Evolutionary conservation across 2,797 vertebrate species (phyloP), one percentile per base, ranked within the genome.

Genomic region (Pseudocheirus occidentalis): DNA sequence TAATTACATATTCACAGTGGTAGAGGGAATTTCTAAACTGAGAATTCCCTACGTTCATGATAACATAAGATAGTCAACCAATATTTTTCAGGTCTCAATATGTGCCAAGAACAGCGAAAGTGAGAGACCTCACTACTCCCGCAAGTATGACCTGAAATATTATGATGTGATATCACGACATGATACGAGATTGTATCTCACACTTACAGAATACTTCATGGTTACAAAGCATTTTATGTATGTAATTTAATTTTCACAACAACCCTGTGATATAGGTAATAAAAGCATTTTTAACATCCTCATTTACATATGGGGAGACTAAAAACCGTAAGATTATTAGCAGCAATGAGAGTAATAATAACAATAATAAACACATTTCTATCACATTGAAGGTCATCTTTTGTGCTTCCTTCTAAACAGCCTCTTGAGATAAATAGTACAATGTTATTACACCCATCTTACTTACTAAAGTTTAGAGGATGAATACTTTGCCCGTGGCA

Each of bases 401-500:
- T 87, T 87, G 40, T 46, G 11, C n/a, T 21, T 46, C 31, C 73
- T 87, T 87, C 73, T 50, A 46, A 46, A 27, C 40, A 87, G 10
- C 73, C 7, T 4, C 9, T 11, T 50, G 73, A 87, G n/a, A 50
- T 4, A 87, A 87, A 50, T 92, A 95, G 54, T 55, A 93, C 7
- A 95, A 21, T 73, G 89, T 91, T 73, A 91, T 53, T 92, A 52
- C 28, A 31, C 40, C 52, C 9, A 91, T 27, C 89, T 91, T 97
- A 57, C 90, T 59, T 53, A 55, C 40, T 1, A 9, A 94, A 34
- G 56, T 24, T 92, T 50, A 3, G 1, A 52, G 53, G 34, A 40
- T 18, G 34, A 40, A 87, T 40, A 10, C 73, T 87, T 46, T 87
- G 40, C 24, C 40, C 3, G 27, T 27, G 66, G n/a, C 24, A 1